Conservation (phyloP, 2,797 vertebrate genomes). For the Emys orbicularis region DNA sequence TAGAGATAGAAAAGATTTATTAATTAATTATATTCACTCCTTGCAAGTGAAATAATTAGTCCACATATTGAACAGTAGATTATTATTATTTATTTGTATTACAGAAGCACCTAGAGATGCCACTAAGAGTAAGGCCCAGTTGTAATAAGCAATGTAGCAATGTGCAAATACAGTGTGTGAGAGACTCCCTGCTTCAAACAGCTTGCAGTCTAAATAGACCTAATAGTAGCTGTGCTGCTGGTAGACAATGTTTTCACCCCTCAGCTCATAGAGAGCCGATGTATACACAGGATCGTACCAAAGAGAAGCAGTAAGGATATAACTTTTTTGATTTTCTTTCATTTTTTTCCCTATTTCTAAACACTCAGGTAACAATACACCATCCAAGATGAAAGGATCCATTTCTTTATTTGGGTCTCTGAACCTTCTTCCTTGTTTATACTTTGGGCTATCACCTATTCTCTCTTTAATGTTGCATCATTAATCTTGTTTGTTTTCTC, state of each 20-base stretch:
- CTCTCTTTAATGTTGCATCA: not conserved
- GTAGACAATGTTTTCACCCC: not conserved
- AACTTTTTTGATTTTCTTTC: not conserved
- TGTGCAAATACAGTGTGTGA: not conserved
- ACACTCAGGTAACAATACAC: rapidly evolving
- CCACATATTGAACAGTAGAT: rapidly evolving
- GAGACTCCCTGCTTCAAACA: not conserved
- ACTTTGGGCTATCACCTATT: slow-evolving; percentile 7
- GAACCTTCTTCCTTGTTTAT: slow-evolving; percentile 1
- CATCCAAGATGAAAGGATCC: not conserved
- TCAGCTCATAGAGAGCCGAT: not conserved
- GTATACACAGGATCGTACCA: not conserved
- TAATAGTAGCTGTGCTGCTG: not conserved
- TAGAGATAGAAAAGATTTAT: not conserved
- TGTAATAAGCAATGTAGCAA: not conserved
- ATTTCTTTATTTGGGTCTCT: rapidly evolving
- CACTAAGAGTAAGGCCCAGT: not conserved
- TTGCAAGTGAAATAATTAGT: not conserved
- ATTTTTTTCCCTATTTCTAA: not conserved
- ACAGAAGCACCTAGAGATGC: not conserved
- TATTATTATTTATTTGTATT: not conserved
- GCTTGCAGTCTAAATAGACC: not conserved
- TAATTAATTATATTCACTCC: not conserved
- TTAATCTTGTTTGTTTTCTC: not conserved
- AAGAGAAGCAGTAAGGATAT: not conserved